Conservation (phyloP, 2,113 vertebrate species). For the Pungitius pungitius region DNA sequence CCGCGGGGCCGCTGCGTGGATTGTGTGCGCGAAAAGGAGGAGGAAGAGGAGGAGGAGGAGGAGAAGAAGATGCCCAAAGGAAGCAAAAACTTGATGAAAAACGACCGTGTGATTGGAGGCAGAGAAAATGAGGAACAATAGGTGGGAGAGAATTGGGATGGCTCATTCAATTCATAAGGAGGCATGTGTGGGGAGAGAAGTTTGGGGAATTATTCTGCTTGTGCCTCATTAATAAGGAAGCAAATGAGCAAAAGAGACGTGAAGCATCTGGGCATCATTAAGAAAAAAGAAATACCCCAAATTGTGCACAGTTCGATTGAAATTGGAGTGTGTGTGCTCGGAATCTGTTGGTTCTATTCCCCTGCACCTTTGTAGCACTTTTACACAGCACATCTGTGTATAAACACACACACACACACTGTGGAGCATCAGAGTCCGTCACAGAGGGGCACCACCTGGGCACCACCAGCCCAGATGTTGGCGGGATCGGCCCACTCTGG, state of each 20-base stretch:
- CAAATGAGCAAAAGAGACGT: not conserved
- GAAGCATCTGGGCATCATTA: not conserved
- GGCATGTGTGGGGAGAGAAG: not conserved
- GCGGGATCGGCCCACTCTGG: constrained; percentile 4
- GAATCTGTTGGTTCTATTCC: not conserved
- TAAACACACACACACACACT: no score
- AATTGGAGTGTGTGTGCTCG: not conserved
- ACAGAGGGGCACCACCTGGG: constrained; percentile 8
- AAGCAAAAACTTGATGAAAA: constrained; percentile 20
- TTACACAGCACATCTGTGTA: constrained; percentile 11
- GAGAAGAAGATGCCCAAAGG: constrained; percentile 19
- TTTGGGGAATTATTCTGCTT: constrained; percentile 8
- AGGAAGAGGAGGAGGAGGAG: constrained; percentile 6
- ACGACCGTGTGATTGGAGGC: not conserved
- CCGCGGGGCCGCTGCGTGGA: constrained; percentile 29
- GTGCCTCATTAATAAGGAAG: constrained; percentile 8
- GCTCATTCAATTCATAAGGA: not conserved
- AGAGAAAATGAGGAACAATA: not conserved
- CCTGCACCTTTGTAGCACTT: not conserved
- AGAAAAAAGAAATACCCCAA: not conserved
- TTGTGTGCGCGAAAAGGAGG: constrained; percentile 37
- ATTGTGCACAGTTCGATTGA: not conserved
- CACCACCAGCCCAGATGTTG: constrained; percentile 34
- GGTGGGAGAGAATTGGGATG: not conserved
- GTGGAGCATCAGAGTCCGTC: constrained; percentile 5